Base-by-base conservation (phyloP, 2,113 vertebrate genomes). In the Ptilorrhoa leucosticta region DNA sequence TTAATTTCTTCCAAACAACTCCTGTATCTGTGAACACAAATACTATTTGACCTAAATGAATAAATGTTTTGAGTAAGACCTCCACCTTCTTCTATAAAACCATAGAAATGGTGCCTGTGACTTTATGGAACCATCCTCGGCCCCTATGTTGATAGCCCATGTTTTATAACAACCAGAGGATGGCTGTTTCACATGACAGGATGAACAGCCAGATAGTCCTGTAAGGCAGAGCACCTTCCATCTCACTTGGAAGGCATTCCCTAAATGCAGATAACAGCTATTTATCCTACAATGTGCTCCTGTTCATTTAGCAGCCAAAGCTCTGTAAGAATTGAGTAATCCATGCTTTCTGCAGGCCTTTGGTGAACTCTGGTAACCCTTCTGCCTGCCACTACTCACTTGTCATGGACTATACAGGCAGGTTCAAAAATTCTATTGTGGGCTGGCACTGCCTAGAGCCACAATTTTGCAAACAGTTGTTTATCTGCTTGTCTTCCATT, bases 291-390 rank as follows among this genome's bases (percentile, higher is more conserved):
- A 66, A 1, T 53, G 47, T 70, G 90, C 76, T 90, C 35, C n/a
- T 70, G 39, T 30, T 88, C 57, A 68, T 70, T 89, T 87, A 91
- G 80, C 87, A 90, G 72, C 26, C 64, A 82, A 78, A 57, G 28
- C 53, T 82, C 61, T 65, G 21, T 51, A 44, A 80, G 90, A 72
- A 53, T 90, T 91, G 85, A 93, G 87, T 50, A 94, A 97, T 14
- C 54, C 40, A 15, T 22, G 37, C 64, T 68, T 87, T 83, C 71
- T 89, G 64, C 53, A 87, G 75, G 42, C 44, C 50, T 66, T 45
- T 50, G 22, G 21, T 87, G 92, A 97, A 96, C 94, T 85, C 70
- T 39, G 65, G 89, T 97, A 94, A 95, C 92, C 95, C 39, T 80
- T 69, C 28, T 93, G 84, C 57, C 47, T 87, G 87, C 82, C 31